phyloP scores from a whole-genome alignment of 2,797 vertebrate genomes.

The Propithecus perrieri region DNA sequence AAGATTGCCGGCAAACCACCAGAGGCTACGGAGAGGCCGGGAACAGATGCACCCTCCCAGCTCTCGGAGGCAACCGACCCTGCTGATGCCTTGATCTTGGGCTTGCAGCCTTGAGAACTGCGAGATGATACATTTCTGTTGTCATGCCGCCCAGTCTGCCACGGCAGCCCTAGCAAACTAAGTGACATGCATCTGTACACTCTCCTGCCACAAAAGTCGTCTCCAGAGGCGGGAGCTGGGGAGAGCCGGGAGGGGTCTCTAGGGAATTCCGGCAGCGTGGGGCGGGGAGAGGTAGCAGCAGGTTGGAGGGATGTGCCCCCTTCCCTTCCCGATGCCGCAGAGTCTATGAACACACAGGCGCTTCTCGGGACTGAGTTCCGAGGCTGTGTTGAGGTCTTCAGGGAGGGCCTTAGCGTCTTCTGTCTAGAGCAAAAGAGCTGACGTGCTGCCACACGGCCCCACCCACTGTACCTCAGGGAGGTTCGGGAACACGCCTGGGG shows the following conservation, averaged over 20 bases:
- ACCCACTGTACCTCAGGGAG: neutral
- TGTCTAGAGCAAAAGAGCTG: neutral
- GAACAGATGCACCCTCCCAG: neutral
- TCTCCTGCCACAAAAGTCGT: neutral
- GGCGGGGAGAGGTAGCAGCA: neutral
- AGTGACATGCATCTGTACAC: neutral
- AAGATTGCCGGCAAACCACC: neutral
- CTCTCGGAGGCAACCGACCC: neutral
- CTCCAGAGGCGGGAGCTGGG: neutral
- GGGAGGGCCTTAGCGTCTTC: neutral
- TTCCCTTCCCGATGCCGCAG: neutral
- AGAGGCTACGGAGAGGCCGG: rapidly evolving
- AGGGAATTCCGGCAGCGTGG: neutral
- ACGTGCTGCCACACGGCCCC: neutral
- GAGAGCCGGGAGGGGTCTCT: neutral
- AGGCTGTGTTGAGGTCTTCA: rapidly evolving
- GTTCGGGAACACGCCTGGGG: neutral
- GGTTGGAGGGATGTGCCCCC: neutral
- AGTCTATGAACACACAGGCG: neutral
- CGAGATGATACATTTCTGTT: neutral
- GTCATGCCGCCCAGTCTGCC: neutral
- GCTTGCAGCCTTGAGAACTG: neutral
- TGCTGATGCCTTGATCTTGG: neutral
- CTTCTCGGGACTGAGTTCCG: neutral
- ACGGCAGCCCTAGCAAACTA: neutral